Conservation (phyloP, 1,140 invertebrate species). For the Tetranychus urticae region DNA sequence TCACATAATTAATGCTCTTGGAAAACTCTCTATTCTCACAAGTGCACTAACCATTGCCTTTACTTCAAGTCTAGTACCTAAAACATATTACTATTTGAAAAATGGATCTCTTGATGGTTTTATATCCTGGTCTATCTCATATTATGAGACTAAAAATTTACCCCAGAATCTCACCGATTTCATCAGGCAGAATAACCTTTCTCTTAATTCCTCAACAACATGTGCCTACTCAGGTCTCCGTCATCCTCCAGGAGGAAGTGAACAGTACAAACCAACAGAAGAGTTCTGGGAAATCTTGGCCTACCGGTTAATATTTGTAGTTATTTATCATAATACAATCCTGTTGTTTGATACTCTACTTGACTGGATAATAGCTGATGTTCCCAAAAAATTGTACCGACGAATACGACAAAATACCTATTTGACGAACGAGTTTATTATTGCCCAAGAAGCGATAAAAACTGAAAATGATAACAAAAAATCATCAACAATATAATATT, state of each 20-base stretch:
- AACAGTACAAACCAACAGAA: constrained; percentile 37
- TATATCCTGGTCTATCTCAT: constrained; percentile 53
- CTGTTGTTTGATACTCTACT: constrained; percentile 55
- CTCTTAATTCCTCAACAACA: not conserved
- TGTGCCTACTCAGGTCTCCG: not conserved
- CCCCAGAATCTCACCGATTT: not conserved
- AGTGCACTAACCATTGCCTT: constrained; percentile 98
- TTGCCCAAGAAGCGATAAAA: constrained; percentile 43
- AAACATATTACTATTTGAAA: constrained; percentile 47
- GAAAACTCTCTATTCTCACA: constrained; percentile 68
- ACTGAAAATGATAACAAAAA: constrained; percentile 7
- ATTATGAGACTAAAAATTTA: constrained; percentile 33
- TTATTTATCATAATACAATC: constrained; percentile 76
- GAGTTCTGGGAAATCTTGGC: constrained; percentile 78
- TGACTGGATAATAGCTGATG: constrained; percentile 62
- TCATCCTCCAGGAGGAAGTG: not conserved
- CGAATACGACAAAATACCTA: constrained; percentile 59
- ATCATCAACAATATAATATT: not conserved
- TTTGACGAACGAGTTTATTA: constrained; percentile 68
- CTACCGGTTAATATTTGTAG: constrained; percentile 63
- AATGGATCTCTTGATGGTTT: constrained; percentile 44
- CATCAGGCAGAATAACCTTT: not conserved
- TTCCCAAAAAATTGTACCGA: constrained; percentile 43
- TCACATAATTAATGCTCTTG: constrained; percentile 61
- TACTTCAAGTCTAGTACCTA: constrained; percentile 88